phyloP scores from a whole-genome alignment of 2,888 invertebrate genomes.

The Pegoplata infirma region DNA sequence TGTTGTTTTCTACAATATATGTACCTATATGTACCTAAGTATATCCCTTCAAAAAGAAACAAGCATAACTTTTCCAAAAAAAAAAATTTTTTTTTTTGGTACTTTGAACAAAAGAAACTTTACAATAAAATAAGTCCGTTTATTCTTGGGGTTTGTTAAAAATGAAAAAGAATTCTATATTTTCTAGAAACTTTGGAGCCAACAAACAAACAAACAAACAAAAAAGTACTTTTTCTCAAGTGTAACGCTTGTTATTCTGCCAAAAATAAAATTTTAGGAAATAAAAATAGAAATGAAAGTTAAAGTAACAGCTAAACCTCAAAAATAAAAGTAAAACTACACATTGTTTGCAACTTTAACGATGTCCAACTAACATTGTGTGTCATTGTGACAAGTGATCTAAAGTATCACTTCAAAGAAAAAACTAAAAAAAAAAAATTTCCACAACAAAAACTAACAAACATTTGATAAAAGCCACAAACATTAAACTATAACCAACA shows the following conservation, averaged over 20 bases:
- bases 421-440: background rate
- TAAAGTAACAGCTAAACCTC: slow-evolving; percentile 1
- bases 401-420: slow-evolving; percentile 26
- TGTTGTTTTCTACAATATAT: slow-evolving; percentile 20
- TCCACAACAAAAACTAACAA: background rate
- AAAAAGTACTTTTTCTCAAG: slow-evolving; percentile 41
- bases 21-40: too few species aligned
- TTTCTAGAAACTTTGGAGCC: background rate
- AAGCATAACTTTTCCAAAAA: slow-evolving; percentile 22
- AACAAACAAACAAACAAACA: background rate
- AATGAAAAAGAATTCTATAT: slow-evolving; percentile 37
- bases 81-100: too few species aligned
- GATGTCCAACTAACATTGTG: slow-evolving; percentile 35
- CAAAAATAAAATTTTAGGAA: slow-evolving; percentile 39
- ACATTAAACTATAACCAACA: slow-evolving; percentile 2
- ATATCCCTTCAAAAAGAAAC: too few species aligned
- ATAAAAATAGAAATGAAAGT: slow-evolving; percentile 22
- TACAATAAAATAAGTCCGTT: slow-evolving; percentile 61
- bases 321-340: slow-evolving; percentile 9
- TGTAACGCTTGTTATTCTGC: slow-evolving; percentile 50
- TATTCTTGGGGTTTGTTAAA: slow-evolving; percentile 52
- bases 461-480: slow-evolving; percentile 6
- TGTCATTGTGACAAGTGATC: slow-evolving; percentile 41
- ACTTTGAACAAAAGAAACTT: slow-evolving; percentile 47
- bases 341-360: slow-evolving; percentile 32